Evolutionary conservation across 2,113 vertebrate species (phyloP).

Genomic region (Strix uralensis): DNA sequence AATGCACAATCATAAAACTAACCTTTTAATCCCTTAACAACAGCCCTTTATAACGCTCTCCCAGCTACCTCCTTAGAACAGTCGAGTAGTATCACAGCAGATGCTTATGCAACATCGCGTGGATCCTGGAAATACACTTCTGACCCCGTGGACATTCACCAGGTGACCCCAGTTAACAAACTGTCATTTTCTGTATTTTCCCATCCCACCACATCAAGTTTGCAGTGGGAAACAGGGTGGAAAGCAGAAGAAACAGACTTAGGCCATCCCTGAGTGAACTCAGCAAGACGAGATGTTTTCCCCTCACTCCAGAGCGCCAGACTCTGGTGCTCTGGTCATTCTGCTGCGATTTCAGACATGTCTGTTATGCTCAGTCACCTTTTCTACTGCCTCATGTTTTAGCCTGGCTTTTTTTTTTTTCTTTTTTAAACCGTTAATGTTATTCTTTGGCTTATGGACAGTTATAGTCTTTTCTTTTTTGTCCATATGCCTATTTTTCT

Average conservation of each 20-base stretch:
- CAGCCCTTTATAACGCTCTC: background rate
- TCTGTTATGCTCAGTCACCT: background rate
- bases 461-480: background rate
- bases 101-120: accelerated
- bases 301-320: background rate
- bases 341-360: background rate
- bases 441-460: background rate
- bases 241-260: background rate
- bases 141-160: background rate
- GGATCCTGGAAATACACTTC: background rate
- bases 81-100: no score
- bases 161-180: background rate
- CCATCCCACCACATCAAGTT: background rate
- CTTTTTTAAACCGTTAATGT: background rate
- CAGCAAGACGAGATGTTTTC: background rate
- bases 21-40: background rate
- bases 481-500: background rate
- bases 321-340: background rate
- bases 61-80: background rate
- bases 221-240: background rate
- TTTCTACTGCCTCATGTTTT: background rate
- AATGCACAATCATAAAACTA: background rate
- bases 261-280: background rate
- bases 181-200: background rate
- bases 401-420: background rate